These are phyloP conservation scores for Trachymyrmex cornetzi DNA, from an alignment of 1,140 invertebrate species.

Conservation along the genomic window DNA sequence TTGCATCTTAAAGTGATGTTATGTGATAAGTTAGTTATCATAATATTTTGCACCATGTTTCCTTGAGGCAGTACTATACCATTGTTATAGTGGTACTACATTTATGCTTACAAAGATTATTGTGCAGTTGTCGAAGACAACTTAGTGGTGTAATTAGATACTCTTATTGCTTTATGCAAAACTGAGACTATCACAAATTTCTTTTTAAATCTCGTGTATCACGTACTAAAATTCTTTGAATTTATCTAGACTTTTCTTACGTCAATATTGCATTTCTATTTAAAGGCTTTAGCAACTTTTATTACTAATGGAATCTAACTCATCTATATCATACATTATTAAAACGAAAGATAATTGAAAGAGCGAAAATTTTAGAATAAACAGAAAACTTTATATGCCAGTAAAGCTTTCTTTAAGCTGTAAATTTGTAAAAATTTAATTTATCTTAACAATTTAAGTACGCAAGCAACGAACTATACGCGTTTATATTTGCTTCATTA, in stretches of 20 bases:
- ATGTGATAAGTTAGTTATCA: slow-evolving; percentile 41
- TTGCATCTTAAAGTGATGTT: slow-evolving; percentile 52
- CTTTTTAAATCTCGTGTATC: slow-evolving; percentile 8
- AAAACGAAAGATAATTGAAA: slow-evolving; percentile 35
- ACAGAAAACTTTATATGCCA: background rate
- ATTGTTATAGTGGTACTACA: slow-evolving; percentile 36
- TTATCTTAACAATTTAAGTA: slow-evolving; percentile 33
- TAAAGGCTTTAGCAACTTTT: slow-evolving; percentile 32
- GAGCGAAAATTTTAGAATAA: slow-evolving; percentile 2
- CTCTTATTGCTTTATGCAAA: slow-evolving; percentile 32
- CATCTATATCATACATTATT: slow-evolving; percentile 9
- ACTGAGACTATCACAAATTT: slow-evolving; percentile 23
- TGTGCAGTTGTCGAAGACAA: slow-evolving; percentile 33
- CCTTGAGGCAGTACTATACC: slow-evolving; percentile 63
- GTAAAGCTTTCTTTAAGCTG: background rate
- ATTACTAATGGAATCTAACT: background rate
- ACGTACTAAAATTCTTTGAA: slow-evolving; percentile 9
- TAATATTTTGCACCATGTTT: slow-evolving; percentile 56
- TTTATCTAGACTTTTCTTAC: slow-evolving; percentile 14
- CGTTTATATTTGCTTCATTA: slow-evolving; percentile 27
- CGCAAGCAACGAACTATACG: background rate
- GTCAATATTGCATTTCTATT: slow-evolving; percentile 39
- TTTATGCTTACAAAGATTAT: slow-evolving; percentile 58
- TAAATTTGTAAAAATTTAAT: slow-evolving; percentile 32
- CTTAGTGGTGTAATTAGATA: slow-evolving; percentile 21